A percentile compares a stretch with the other conserved stretches of the same genome.
Conservation (phyloP, 2,888 invertebrate genomes). For the Julus scanicus region DNA sequence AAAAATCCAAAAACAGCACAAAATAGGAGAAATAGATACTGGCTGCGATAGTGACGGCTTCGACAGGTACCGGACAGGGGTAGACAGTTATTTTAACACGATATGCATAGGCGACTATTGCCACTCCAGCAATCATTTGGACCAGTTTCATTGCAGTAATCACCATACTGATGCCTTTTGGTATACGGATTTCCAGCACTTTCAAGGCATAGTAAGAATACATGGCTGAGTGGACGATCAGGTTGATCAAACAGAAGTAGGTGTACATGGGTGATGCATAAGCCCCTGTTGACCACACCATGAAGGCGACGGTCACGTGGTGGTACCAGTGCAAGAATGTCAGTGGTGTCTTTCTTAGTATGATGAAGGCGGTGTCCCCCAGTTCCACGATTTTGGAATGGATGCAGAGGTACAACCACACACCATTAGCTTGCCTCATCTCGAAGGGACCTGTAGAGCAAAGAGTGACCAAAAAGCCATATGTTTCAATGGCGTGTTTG, state of each 20-base stretch:
- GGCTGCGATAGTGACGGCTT: neutral
- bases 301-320: constrained; percentile 67
- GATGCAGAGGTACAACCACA: constrained; percentile 98
- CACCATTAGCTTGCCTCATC: constrained; percentile 90
- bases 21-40: neutral
- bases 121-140: neutral
- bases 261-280: constrained; percentile 26
- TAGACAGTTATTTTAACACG: neutral
- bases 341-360: constrained; percentile 87
- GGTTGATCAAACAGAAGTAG: constrained; percentile 53
- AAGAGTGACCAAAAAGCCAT: constrained; percentile 94
- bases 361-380: constrained; percentile 93
- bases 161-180: neutral
- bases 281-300: constrained; percentile 63
- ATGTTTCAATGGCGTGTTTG: constrained; percentile 84
- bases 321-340: constrained; percentile 91
- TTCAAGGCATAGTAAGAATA: constrained; percentile 67
- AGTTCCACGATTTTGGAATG: constrained; percentile 96
- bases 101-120: neutral
- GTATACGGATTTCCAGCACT: neutral
- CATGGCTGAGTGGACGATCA: constrained; percentile 84
- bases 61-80: neutral
- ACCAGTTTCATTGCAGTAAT: neutral
- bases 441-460: constrained; percentile 95
- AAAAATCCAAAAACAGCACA: too few relatives aligned